Evolutionary conservation across 2,888 invertebrate genomes (phyloP).

Genomic region (Halictus ligatus): DNA sequence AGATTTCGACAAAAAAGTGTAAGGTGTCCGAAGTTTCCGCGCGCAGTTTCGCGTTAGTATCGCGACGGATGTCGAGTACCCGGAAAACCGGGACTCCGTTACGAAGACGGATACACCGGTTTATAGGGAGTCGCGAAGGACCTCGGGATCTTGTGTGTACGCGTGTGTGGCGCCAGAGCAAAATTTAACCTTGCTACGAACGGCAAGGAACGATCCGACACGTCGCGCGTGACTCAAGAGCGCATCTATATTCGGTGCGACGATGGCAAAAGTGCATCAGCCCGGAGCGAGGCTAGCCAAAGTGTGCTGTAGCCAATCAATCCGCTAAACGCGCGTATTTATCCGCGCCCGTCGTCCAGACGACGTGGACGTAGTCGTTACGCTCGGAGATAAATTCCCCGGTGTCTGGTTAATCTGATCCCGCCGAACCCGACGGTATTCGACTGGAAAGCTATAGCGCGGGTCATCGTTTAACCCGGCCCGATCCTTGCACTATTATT

Average conservation of each 20-base stretch:
- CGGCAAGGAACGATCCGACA: slow-evolving; percentile 56
- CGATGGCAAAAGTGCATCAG: slow-evolving; percentile 66
- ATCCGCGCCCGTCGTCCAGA: slow-evolving; percentile 69
- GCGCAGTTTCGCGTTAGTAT: slow-evolving; percentile 2
- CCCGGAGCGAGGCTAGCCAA: slow-evolving; percentile 75
- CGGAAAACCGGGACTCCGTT: neutral
- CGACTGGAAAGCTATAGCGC: slow-evolving; percentile 58
- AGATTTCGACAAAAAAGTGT: neutral
- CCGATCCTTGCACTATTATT: slow-evolving; percentile 20
- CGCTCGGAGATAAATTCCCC: slow-evolving; percentile 66
- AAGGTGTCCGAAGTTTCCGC: slow-evolving; percentile 23
- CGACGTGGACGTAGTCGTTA: slow-evolving; percentile 59
- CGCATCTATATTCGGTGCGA: slow-evolving; percentile 70
- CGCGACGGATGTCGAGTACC: neutral
- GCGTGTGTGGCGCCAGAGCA: slow-evolving; percentile 16
- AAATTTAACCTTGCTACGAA: slow-evolving; percentile 61
- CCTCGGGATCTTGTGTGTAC: neutral
- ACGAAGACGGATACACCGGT: slow-evolving; percentile 7
- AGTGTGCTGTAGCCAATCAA: slow-evolving; percentile 80
- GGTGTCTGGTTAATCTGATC: slow-evolving; percentile 60
- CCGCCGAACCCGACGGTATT: slow-evolving; percentile 37
- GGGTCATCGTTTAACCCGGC: slow-evolving; percentile 41
- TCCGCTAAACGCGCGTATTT: slow-evolving; percentile 78
- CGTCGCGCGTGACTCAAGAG: slow-evolving; percentile 58
- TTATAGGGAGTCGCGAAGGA: slow-evolving; percentile 33